Evolutionary conservation across 2,113 vertebrate genomes (phyloP).

Genomic region (Rafetus swinhoei): DNA sequence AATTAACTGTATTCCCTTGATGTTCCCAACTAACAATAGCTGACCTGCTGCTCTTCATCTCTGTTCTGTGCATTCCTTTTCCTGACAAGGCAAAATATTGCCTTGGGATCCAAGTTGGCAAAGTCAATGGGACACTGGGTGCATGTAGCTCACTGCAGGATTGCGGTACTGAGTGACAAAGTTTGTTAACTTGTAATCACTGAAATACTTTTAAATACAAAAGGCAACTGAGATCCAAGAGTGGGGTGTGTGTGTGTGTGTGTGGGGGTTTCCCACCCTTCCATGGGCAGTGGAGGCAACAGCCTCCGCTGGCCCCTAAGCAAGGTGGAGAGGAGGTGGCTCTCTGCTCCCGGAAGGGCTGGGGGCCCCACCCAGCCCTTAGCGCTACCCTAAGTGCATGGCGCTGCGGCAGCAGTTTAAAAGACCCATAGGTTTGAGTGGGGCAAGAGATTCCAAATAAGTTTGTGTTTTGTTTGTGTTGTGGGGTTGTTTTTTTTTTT

Average conservation of each 20-base stretch:
- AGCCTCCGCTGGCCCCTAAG: no score
- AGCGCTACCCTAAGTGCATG: no score
- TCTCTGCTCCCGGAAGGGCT: no score
- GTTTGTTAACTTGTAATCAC: background rate
- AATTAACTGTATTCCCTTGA: background rate
- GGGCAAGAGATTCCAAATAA: background rate
- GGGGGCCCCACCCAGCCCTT: no score
- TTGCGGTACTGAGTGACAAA: background rate
- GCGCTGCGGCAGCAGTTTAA: background rate
- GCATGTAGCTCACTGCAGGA: background rate
- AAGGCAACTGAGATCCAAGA: slow-evolving; percentile 40
- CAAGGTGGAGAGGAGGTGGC: no score
- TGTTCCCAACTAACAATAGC: background rate
- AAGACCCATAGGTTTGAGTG: slow-evolving; percentile 11
- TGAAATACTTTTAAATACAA: background rate
- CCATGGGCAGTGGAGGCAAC: no score
- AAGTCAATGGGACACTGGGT: background rate
- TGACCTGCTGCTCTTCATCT: background rate
- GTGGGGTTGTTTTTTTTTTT: no score
- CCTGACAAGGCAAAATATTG: background rate
- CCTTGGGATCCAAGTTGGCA: background rate
- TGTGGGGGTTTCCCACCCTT: no score
- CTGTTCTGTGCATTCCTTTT: background rate
- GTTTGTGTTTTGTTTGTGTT: background rate
- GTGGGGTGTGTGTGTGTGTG: background rate